Base-by-base conservation (phyloP, 2,113 vertebrate genomes). In the Thamnophis sirtalis region DNA sequence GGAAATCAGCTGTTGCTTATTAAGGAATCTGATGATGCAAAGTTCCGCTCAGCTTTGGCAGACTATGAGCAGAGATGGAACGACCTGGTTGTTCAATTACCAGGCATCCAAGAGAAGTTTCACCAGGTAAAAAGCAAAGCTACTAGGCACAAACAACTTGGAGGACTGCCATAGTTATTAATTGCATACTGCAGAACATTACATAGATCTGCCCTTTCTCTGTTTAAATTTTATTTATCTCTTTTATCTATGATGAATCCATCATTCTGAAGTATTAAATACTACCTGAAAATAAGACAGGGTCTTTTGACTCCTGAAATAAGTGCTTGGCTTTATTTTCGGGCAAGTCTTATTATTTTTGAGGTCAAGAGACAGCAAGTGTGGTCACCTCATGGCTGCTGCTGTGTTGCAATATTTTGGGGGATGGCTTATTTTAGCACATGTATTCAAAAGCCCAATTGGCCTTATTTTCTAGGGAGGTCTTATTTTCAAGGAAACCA, bases 11-110 rank as follows among this genome's bases (percentile, higher is more conserved):
- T 99, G 92, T 95, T 98, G 48, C 97, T 97, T 0, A 94, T 98
- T 90, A 97, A 96, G n/a, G 97, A 98, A 50, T 93, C 96, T 0
- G 98, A 98, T 21, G 94, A 97, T 1, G 97, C 97, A 2, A 94
- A 91, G 0, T 85, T 99, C 89, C 96, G 96, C 54, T 95, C 97
- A 80, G 97, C 94, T 73, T 95, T 99, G 95, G 95, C 97, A 63
- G 97, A 97, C 73, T 95, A 97, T 15, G 98, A 99, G 93, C 97
- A 97, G 91, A 97, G 97, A 58, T 99, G 99, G 99, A 97, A 97
- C 38, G 26, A 97, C 88, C 96, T 99, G 92, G 94, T 96, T 80
- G 92, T 95, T 1, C 96, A 97, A 0, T 94, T 98, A 9, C 98
- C 98, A 15, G 88, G 92, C 24, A 93, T 98, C 93, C 98, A 98